A percentile compares a stretch with the other conserved stretches of the same genome.
These are phyloP conservation scores for Meandrina meandrites DNA, from an alignment of 92 coral and sea anemone species.

Conservation along the genomic window DNA sequence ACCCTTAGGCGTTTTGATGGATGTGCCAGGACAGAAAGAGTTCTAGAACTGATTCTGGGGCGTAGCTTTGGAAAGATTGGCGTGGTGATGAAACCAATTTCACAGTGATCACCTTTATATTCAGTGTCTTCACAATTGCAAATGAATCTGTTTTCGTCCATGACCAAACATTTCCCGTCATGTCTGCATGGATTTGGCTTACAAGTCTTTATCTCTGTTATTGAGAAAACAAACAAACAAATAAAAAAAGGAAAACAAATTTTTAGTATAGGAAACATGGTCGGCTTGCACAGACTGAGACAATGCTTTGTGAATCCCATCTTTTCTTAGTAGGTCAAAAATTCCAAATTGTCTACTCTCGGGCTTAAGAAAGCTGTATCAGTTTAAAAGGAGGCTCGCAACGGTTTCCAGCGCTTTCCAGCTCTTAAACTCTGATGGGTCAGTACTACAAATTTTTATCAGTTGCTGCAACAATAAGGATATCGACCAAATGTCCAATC, in stretches of 20 bases:
- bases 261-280: not conserved
- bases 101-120: slow-evolving; percentile 60
- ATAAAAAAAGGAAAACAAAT: not conserved
- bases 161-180: slow-evolving; percentile 50
- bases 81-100: slow-evolving; percentile 53
- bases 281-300: not conserved
- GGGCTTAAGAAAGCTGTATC: no score
- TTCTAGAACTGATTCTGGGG: slow-evolving; percentile 18
- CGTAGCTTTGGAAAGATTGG: slow-evolving; percentile 54
- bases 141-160: slow-evolving; percentile 20
- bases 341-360: no score
- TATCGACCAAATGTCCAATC: no score
- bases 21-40: slow-evolving; percentile 45
- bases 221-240: not conserved
- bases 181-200: slow-evolving; percentile 67
- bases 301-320: no score
- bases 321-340: no score
- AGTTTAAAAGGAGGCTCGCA: no score
- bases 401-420: no score
- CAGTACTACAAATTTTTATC: no score
- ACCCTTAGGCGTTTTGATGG: slow-evolving; percentile 39
- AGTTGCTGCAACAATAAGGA: no score
- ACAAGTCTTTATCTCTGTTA: slow-evolving; percentile 49
- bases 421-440: no score
- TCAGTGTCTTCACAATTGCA: slow-evolving; percentile 70